Conservation (phyloP, 2,888 invertebrate genomes). For the Zele albiditarsus region DNA sequence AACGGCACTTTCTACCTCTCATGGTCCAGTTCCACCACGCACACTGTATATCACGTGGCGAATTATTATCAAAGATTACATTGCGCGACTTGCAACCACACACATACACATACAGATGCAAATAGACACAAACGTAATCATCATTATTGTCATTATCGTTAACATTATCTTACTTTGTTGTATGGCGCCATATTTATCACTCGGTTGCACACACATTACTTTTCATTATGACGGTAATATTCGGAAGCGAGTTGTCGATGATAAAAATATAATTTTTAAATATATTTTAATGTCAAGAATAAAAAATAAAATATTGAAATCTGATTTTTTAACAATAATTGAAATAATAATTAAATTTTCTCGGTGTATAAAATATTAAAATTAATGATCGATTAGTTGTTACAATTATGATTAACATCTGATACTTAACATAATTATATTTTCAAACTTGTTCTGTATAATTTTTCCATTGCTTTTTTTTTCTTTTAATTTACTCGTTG, state of each 20-base stretch:
- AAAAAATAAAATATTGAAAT: not conserved
- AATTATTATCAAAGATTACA: conserved; percentile 14
- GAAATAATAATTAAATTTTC: not conserved
- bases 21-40: conserved; percentile 27
- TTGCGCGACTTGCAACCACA: not conserved
- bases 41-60: conserved; percentile 15
- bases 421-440: not conserved
- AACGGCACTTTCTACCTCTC: conserved; percentile 33
- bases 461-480: not conserved
- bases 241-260: not conserved
- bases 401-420: not conserved
- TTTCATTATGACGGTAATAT: not conserved
- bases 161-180: conserved; percentile 23
- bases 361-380: not conserved
- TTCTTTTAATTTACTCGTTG: not conserved
- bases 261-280: not conserved
- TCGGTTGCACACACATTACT: not conserved
- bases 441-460: no score
- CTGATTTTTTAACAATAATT: not conserved
- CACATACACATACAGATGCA: not conserved
- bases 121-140: conserved; percentile 10
- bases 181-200: not conserved
- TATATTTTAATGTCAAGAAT: not conserved
- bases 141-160: conserved; percentile 25
- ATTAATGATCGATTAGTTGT: not conserved